phyloP scores from a whole-genome alignment of 2,797 vertebrate species.

The Gallinago solitaria region DNA sequence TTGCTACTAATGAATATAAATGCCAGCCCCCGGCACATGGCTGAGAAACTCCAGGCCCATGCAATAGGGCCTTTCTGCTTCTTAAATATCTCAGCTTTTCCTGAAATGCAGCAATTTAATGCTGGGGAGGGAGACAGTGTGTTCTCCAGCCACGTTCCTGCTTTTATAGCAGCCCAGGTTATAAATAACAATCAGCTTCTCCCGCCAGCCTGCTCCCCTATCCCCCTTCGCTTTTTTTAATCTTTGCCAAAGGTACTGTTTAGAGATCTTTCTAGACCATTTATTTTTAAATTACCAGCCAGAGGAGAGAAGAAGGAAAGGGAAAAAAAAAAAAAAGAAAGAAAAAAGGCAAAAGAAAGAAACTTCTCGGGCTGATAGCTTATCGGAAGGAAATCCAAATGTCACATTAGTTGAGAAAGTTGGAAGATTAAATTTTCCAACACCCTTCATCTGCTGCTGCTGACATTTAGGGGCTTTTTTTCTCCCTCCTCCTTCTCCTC shows the following conservation, averaged over 20 bases:
- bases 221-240: slow-evolving; percentile 54
- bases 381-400: slow-evolving; percentile 89
- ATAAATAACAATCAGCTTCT: slow-evolving; percentile 69
- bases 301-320: slow-evolving; percentile 30
- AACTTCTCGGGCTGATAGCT: slow-evolving; percentile 82
- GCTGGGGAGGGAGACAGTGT: background rate
- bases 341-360: slow-evolving; percentile 30
- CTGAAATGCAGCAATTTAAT: background rate
- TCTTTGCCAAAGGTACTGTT: slow-evolving; percentile 80
- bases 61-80: background rate
- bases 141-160: background rate
- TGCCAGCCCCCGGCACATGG: background rate
- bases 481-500: background rate
- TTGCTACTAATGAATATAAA: background rate
- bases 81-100: background rate
- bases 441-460: slow-evolving; percentile 81
- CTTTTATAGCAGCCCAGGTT: slow-evolving; percentile 41
- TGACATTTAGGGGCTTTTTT: slow-evolving; percentile 80
- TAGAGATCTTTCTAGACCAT: slow-evolving; percentile 84
- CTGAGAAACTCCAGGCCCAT: background rate
- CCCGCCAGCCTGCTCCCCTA: slow-evolving; percentile 5
- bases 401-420: slow-evolving; percentile 84
- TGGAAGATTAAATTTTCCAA: slow-evolving; percentile 83
- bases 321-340: background rate
- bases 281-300: slow-evolving; percentile 84